Base-by-base conservation (phyloP, 2,888 invertebrate genomes). In the Parthenolecanium corni region DNA sequence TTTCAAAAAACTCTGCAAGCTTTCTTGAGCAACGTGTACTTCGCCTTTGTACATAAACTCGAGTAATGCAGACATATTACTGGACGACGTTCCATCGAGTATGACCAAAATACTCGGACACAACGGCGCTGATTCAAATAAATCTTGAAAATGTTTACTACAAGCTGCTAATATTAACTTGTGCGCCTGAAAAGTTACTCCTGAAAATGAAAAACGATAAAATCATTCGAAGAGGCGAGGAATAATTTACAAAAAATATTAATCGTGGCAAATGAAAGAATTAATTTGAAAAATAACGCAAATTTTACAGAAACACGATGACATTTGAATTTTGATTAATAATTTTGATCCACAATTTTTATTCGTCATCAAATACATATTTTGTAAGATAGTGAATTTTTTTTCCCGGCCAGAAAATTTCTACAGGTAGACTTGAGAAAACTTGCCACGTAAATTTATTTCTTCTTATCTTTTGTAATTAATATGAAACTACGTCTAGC, bases 21-120 rank as follows among this genome's bases (percentile, higher is more conserved):
- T 87, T 75, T 91, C 90, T 77, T 91, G 90, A 70, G 89, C 89
- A 71, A 91, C 89, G 74, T 91, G 90, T 70, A 91, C 91, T 76
- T 91, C 91, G 65, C 91, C 91, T 74, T 90, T 90, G 79, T 91
- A 91, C 91, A 91, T 91, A 76, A 91, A 91, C 76, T 91, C 90
- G 68, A 91, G 80, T 68, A 91, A 80, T 51, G 90, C 89, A 68
- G 89, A 85, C 89, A 91, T 89, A 75, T 91, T 90, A 73, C 86
- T 84, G 65, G 90, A 89, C 69, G 86, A 84, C 69, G 90, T 91
- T 68, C 90, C 90, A 75, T 91, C 90, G 74, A 91, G 78, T 73
- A 91, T 89, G 72, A 91, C 89, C 72, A 89, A 83, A 68, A 84
- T 81, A 68, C 83, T 83, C 66, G 84, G 84, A 74, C 85, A 85